Base-by-base conservation (phyloP, 2,888 invertebrate species). In the Netelia fuscicornis region DNA sequence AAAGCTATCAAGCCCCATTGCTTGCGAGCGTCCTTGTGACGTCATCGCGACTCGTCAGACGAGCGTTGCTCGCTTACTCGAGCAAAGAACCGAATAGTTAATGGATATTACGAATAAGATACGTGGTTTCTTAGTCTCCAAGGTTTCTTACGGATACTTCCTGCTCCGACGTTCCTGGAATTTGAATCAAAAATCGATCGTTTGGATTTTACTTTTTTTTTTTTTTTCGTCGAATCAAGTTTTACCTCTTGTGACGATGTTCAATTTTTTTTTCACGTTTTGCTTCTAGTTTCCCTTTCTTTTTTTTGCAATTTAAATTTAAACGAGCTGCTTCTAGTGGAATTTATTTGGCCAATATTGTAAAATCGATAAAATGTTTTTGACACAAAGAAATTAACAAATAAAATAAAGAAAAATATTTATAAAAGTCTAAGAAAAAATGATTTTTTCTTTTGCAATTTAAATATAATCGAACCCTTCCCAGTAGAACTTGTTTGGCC, bases 11-110 rank as follows among this genome's bases (percentile, higher is more conserved):
- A 52, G 65, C 23, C 23, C 20, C 30, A 52, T 8, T 71, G 2
- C n/a, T 17, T 0, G 17, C 2, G 54, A 54, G 11, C 67, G 82
- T 71, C 76, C 77, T 82, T 82, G 77, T 82, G 77, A 72, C 82
- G 82, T 64, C 71, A 82, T 25, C 17, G 17, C 48, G n/a, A 10
- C 44, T 13, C 30, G 30, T 30, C 30, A 30, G 3, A 5, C 30
- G 30, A 9, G 52, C n/a, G 42, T 79, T 79, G 62, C 20, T 71
- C 58, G 17, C n/a, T 30, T 62, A 71, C 37, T 23, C 52, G 78
- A 71, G 62, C 52, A 70, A 64, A 70, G 62, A 62, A 52, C 37
- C 78, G 70, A 78, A 78, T 44, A 25, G 67, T 77, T 58, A 58
- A 56, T 77, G 67, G 30, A 68, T 68, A 78, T 60, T 48, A 48